Conservation (phyloP, 2,888 invertebrate species). For the Opisthograptis luteolata region DNA sequence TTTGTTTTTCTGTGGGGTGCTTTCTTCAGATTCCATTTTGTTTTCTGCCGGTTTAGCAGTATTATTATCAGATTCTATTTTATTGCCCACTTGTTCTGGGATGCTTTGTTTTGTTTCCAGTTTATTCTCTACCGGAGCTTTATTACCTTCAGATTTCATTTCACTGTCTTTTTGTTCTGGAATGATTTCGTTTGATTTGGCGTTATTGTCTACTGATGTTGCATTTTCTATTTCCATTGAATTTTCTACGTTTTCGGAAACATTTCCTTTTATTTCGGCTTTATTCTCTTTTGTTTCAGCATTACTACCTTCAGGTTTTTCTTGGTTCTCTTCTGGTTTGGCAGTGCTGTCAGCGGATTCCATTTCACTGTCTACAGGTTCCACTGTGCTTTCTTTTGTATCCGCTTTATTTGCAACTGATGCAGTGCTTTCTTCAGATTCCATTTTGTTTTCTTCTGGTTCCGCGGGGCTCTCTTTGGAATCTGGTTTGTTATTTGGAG, state of each 20-base stretch:
- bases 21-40: conserved; percentile 28
- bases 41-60: conserved; percentile 8
- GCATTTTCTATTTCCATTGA: conserved; percentile 1
- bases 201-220: not conserved
- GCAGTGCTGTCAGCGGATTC: conserved; percentile 22
- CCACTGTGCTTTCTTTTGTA: not conserved
- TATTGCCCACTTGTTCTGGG: not conserved
- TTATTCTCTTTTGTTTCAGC: not conserved
- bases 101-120: not conserved
- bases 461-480: not conserved
- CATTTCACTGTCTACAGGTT: conserved; percentile 14
- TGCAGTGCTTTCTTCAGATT: conserved; percentile 22
- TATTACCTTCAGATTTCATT: conserved; percentile 3
- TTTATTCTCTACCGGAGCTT: not conserved
- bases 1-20: conserved; percentile 38
- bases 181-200: not conserved
- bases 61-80: not conserved
- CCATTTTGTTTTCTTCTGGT: conserved; percentile 15
- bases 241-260: not conserved
- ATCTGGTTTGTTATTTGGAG: not conserved
- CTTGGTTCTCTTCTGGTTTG: not conserved
- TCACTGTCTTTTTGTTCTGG: not conserved
- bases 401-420: not conserved
- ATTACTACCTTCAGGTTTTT: not conserved
- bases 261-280: not conserved